Evolutionary conservation across 2,113 vertebrate species (phyloP).

Genomic region (Sinocyclocheilus rhinocerous): DNA sequence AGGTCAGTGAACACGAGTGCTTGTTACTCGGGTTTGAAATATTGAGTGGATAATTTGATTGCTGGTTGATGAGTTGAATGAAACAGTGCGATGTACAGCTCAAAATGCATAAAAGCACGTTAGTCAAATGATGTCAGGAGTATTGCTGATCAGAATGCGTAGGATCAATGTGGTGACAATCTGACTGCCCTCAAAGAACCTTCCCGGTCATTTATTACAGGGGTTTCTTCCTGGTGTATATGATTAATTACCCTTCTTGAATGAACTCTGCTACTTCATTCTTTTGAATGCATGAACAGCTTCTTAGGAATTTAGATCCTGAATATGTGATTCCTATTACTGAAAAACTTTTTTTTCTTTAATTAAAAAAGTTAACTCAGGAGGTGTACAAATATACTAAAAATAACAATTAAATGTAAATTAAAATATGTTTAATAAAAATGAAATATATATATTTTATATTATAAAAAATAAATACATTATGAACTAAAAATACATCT

Average conservation of each 20-base stretch:
- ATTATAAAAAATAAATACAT: neutral
- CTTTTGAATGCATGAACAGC: neutral
- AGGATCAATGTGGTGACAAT: slow-evolving; percentile 36
- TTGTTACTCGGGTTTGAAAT: slow-evolving; percentile 35
- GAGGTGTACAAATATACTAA: neutral
- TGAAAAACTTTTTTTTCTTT: neutral
- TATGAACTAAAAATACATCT: neutral
- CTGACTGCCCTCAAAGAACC: slow-evolving; percentile 15
- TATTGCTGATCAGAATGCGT: slow-evolving; percentile 40
- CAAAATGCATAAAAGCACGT: neutral
- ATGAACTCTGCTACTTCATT: slow-evolving; percentile 12
- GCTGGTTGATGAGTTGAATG: slow-evolving; percentile 36
- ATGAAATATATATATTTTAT: no score
- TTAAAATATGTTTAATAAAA: no score
- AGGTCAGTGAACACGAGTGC: slow-evolving; percentile 30
- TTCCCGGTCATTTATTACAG: slow-evolving; percentile 43
- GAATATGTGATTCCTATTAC: neutral
- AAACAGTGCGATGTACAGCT: slow-evolving; percentile 18
- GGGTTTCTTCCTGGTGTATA: neutral
- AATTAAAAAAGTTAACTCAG: neutral
- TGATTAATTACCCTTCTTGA: slow-evolving; percentile 21
- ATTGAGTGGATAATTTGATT: slow-evolving; percentile 47
- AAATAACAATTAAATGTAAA: no score
- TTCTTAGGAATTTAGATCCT: neutral
- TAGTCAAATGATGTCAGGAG: neutral